phyloP scores from a whole-genome alignment of 2,113 vertebrate genomes.

The Brevimyrus niger region DNA sequence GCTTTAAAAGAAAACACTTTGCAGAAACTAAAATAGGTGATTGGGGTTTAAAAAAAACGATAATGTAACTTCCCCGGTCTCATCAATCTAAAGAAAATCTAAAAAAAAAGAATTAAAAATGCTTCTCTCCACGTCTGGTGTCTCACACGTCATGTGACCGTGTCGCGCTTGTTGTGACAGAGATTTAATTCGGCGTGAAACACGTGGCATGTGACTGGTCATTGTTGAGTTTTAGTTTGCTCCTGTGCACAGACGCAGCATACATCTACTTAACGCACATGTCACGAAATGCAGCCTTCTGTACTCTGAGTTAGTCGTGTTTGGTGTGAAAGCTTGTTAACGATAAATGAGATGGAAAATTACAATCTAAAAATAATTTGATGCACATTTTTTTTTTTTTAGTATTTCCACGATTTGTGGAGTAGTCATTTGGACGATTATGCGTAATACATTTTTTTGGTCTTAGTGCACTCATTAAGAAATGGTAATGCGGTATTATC shows the following conservation, averaged over 20 bases:
- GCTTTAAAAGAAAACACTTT: not conserved
- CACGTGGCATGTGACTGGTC: not conserved
- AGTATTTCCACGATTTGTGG: not conserved
- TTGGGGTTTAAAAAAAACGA: not conserved
- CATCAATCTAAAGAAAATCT: not conserved
- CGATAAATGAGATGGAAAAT: not conserved
- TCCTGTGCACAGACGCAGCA: not conserved
- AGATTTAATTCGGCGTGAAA: conserved; percentile 20
- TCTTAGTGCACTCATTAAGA: not conserved
- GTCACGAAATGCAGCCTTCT: not conserved
- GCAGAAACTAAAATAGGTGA: not conserved
- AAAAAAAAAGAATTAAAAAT: not conserved
- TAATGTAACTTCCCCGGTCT: not conserved
- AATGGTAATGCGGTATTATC: not conserved
- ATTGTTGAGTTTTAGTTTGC: not conserved
- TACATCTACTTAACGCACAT: not conserved
- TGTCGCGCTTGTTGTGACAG: conserved; percentile 15
- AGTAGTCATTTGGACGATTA: not conserved
- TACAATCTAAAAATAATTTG: not conserved
- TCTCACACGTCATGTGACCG: not conserved
- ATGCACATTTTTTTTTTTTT: not conserved
- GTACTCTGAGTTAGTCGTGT: not conserved
- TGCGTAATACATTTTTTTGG: not conserved
- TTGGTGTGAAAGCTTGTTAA: not conserved
- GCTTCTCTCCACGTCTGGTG: not conserved